Evolutionary conservation across 2,888 invertebrate genomes (phyloP).

Genomic region (Julus scandinavius): DNA sequence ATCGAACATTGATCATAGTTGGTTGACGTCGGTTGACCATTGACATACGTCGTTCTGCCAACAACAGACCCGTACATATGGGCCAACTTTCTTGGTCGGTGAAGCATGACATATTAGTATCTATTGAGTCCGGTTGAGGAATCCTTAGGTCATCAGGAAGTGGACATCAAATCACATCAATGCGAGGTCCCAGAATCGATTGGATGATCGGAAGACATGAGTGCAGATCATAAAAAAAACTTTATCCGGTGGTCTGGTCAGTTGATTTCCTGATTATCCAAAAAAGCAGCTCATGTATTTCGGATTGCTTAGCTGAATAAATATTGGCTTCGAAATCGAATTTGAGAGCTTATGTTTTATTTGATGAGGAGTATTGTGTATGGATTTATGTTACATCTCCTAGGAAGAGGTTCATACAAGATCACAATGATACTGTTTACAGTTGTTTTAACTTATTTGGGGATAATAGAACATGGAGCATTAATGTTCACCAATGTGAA

Average conservation of each 20-base stretch:
- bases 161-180: not conserved
- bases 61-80: not conserved
- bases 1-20: not conserved
- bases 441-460: no score
- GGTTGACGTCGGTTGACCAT: not conserved
- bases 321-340: not conserved
- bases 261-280: not conserved
- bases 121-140: not conserved
- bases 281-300: not conserved
- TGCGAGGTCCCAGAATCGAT: not conserved
- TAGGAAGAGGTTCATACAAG: no score
- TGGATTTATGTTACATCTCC: no score
- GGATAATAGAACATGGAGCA: no score
- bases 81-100: no score
- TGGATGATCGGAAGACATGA: not conserved
- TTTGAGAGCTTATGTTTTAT: no score
- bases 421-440: no score
- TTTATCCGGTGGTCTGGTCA: not conserved
- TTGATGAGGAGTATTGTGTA: no score
- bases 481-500: no score
- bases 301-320: not conserved
- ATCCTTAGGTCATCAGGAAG: not conserved
- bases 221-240: not conserved
- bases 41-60: not conserved
- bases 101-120: not conserved